Conservation (phyloP, 2,113 vertebrate genomes). For the Ondatra zibethicus region DNA sequence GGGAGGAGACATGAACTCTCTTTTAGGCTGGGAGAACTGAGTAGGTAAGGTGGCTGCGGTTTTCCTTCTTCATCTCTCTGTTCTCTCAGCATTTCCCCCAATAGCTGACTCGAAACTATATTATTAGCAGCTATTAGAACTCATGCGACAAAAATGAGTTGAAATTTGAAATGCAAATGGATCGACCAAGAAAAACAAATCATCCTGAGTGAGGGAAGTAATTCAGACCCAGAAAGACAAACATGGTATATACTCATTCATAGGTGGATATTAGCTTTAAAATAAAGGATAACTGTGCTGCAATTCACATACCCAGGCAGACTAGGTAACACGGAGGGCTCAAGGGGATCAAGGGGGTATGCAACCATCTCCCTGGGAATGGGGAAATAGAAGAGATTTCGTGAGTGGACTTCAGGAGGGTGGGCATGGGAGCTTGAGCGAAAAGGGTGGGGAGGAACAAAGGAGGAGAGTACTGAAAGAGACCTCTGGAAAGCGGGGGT, state of each 20-base stretch:
- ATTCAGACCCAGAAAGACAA: not conserved
- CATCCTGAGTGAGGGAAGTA: not conserved
- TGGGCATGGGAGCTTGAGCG: not conserved
- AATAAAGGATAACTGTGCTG: not conserved
- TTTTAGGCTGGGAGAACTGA: too few species aligned
- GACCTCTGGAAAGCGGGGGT: not conserved
- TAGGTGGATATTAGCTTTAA: not conserved
- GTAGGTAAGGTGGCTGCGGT: too few species aligned
- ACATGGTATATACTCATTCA: not conserved
- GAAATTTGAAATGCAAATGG: not conserved
- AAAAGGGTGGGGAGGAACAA: not conserved
- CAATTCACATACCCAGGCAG: not conserved
- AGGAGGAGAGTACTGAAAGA: not conserved
- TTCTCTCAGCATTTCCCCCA: too few species aligned
- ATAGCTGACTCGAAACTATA: too few species aligned
- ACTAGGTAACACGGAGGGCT: not conserved
- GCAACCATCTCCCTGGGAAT: not conserved
- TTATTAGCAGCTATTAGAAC: too few species aligned
- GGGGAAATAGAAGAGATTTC: not conserved
- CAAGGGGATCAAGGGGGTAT: too few species aligned
- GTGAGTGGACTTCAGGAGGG: not conserved
- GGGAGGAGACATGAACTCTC: too few species aligned
- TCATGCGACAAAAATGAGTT: too few species aligned
- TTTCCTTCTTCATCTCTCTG: too few species aligned
- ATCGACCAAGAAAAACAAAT: not conserved